Evolutionary conservation across 1,140 invertebrate genomes (phyloP).

Genomic region (Hestina assimilis): DNA sequence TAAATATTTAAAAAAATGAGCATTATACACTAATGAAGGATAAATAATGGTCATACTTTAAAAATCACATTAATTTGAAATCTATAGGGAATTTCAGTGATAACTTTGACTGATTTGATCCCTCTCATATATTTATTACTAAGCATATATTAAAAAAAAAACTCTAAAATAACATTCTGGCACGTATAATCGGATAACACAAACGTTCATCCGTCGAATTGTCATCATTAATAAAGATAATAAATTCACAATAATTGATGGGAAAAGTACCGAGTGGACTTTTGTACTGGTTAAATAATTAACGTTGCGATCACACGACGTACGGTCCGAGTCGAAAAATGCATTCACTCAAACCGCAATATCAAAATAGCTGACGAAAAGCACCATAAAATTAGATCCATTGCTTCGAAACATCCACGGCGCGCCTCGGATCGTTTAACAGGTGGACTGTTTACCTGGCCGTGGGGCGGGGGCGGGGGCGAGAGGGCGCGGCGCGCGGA

Average conservation of each 20-base stretch:
- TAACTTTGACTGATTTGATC: conserved; percentile 45
- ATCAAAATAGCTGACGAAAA: conserved; percentile 53
- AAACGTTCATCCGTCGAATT: conserved; percentile 31
- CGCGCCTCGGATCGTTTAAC: neutral
- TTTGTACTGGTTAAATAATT: conserved; percentile 65
- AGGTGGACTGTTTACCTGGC: neutral
- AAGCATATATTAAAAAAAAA: conserved; percentile 60
- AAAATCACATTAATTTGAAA: conserved; percentile 58
- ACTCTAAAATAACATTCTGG: conserved; percentile 73
- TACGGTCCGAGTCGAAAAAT: conserved; percentile 13
- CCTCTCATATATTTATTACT: conserved; percentile 52
- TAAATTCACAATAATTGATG: conserved; percentile 41
- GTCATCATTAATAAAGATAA: conserved; percentile 28
- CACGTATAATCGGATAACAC: conserved; percentile 63
- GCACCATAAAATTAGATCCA: conserved; percentile 50
- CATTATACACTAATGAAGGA: conserved; percentile 68
- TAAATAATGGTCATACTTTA: conserved; percentile 67
- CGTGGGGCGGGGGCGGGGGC: neutral
- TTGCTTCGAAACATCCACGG: conserved; percentile 35
- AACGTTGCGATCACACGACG: conserved; percentile 29
- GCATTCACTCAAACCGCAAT: conserved; percentile 15
- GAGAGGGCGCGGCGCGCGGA: conserved; percentile 3
- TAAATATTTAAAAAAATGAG: conserved; percentile 75
- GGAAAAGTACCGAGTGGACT: conserved; percentile 24
- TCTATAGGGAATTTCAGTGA: conserved; percentile 40